These are phyloP conservation scores for Chironomus tentans DNA, from an alignment of 2,888 invertebrate species.

Conservation along the genomic window DNA sequence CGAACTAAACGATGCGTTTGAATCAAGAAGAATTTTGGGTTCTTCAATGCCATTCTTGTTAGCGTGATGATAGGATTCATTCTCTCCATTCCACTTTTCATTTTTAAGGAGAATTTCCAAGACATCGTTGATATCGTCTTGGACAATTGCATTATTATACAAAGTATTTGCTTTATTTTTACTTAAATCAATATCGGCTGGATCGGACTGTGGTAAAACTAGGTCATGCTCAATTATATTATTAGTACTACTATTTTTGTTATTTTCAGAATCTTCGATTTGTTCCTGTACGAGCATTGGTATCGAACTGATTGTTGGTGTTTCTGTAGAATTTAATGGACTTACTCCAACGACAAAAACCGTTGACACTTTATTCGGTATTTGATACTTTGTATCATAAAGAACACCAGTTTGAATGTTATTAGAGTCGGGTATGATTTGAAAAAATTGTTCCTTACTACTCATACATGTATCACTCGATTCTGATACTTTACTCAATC, in stretches of 20 bases:
- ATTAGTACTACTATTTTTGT: not conserved
- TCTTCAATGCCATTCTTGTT: too few relatives aligned
- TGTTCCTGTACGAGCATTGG: not conserved
- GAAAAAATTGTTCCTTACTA: not conserved
- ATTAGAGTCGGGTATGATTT: not conserved
- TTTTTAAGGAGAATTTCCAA: conserved; percentile 88
- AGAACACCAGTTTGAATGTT: not conserved
- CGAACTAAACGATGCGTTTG: too few relatives aligned
- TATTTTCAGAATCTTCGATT: not conserved
- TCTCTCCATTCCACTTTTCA: conserved; percentile 62
- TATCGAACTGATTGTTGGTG: not conserved
- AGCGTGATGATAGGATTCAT: conserved; percentile 34
- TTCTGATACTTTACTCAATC: conserved; percentile 33
- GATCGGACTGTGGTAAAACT: too few relatives aligned
- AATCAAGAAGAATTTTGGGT: too few relatives aligned
- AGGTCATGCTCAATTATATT: conserved; percentile 33
- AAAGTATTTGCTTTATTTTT: not conserved
- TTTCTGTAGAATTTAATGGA: not conserved
- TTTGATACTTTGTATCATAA: conserved; percentile 9
- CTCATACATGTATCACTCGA: conserved; percentile 1
- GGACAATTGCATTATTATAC: conserved; percentile 27
- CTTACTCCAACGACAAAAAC: conserved; percentile 13
- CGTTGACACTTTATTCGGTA: not conserved
- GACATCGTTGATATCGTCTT: conserved; percentile 53
- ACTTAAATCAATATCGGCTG: not conserved